Conservation (phyloP, 2,797 vertebrate species). For the Cynodonichthys magdalenae region DNA sequence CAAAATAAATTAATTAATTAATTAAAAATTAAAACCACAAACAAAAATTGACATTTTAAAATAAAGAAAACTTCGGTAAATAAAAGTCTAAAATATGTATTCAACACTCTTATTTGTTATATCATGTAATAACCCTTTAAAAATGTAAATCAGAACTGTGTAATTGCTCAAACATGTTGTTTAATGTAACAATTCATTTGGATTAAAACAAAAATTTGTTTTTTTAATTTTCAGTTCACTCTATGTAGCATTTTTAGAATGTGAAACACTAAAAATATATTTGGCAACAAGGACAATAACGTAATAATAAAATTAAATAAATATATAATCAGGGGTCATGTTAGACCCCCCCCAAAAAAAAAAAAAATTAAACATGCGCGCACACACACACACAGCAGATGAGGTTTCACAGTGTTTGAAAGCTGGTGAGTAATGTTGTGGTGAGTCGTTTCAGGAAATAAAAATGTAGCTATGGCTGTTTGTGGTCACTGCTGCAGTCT, state of each 20-base stretch:
- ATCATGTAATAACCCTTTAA: too few species aligned
- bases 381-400: too few species aligned
- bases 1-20: constrained; percentile 26
- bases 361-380: too few species aligned
- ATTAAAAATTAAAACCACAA: not conserved
- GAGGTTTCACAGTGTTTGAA: not conserved
- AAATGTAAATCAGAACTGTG: too few species aligned
- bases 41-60: not conserved
- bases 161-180: too few species aligned
- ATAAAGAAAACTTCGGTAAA: not conserved
- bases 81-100: too few species aligned
- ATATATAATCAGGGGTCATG: not conserved
- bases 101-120: too few species aligned
- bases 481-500: not conserved
- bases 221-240: not conserved
- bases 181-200: too few species aligned
- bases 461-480: constrained; percentile 1
- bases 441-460: not conserved
- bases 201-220: not conserved
- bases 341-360: too few species aligned
- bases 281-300: not conserved
- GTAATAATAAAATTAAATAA: not conserved
- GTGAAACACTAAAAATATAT: not conserved
- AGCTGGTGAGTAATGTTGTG: not conserved
- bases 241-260: not conserved